A percentile compares a stretch with the other conserved stretches of the same genome.
These are phyloP conservation scores for Ptilorrhoa leucosticta DNA, from an alignment of 2,113 vertebrate species.

Conservation along the genomic window DNA sequence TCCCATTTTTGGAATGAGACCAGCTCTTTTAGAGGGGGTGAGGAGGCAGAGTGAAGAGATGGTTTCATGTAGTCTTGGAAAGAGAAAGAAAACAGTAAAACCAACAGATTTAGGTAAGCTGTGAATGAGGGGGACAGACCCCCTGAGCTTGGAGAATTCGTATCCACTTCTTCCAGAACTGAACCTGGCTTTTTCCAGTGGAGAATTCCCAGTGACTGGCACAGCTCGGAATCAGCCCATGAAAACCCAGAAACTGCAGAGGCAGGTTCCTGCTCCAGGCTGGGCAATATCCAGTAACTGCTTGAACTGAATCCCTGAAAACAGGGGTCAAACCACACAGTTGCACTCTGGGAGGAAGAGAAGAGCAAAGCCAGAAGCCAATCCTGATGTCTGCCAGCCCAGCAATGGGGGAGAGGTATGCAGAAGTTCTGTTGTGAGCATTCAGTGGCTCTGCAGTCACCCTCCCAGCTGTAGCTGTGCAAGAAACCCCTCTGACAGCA, in stretches of 20 bases:
- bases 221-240: background rate
- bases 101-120: background rate
- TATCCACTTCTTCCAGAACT: background rate
- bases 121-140: background rate
- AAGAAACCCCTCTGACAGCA: background rate
- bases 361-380: background rate
- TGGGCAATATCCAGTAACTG: background rate
- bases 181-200: background rate
- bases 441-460: background rate
- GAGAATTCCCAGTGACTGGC: background rate
- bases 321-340: background rate
- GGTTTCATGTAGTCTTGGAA: background rate
- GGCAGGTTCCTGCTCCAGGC: background rate
- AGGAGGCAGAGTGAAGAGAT: background rate
- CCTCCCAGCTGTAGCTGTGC: background rate
- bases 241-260: background rate
- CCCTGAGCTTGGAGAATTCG: background rate
- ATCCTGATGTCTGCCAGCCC: background rate
- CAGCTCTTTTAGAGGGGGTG: background rate
- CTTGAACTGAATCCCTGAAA: background rate
- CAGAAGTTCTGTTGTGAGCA: background rate
- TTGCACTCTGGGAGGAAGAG: accelerated
- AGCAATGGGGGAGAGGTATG: background rate
- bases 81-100: background rate
- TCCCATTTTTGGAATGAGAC: background rate